Percentiles rank a stretch among this genome's conserved stretches.
Conservation (phyloP, 2,888 invertebrate genomes). For the Eupsilia transversa region DNA sequence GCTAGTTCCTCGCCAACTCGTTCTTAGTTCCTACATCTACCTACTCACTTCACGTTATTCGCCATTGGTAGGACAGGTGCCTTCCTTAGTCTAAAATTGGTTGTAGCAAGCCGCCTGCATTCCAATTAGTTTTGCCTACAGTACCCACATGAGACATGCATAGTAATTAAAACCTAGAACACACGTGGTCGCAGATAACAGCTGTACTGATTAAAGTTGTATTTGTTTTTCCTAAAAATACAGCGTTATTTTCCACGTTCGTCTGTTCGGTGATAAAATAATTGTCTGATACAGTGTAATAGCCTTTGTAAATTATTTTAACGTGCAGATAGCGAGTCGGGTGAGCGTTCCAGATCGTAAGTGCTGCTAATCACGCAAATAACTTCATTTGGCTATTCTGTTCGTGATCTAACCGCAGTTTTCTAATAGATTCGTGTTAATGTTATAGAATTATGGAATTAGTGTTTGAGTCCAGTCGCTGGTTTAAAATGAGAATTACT, state of each 20-base stretch:
- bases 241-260: constrained; percentile 41
- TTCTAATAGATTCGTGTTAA: constrained; percentile 47
- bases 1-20: background rate
- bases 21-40: background rate
- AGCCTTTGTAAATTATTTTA: constrained; percentile 41
- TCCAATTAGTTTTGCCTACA: constrained; percentile 22
- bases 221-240: constrained; percentile 42
- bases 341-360: constrained; percentile 53
- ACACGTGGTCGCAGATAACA: constrained; percentile 50
- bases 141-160: constrained; percentile 32
- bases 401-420: constrained; percentile 58
- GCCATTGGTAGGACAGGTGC: too few relatives aligned
- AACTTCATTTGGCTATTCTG: constrained; percentile 51
- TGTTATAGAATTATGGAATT: constrained; percentile 36
- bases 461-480: background rate
- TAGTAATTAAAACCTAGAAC: constrained; percentile 25
- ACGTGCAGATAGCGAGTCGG: constrained; percentile 43
- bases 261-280: constrained; percentile 34
- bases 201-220: constrained; percentile 19
- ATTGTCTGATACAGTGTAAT: constrained; percentile 37
- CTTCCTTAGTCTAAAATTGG: background rate
- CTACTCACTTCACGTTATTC: too few relatives aligned
- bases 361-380: constrained; percentile 59
- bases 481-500: constrained; percentile 4
- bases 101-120: background rate